A percentile compares a stretch with the other conserved stretches of the same genome.
phyloP scores from a whole-genome alignment of 2,888 invertebrate genomes.

The Drosophila yooni region DNA sequence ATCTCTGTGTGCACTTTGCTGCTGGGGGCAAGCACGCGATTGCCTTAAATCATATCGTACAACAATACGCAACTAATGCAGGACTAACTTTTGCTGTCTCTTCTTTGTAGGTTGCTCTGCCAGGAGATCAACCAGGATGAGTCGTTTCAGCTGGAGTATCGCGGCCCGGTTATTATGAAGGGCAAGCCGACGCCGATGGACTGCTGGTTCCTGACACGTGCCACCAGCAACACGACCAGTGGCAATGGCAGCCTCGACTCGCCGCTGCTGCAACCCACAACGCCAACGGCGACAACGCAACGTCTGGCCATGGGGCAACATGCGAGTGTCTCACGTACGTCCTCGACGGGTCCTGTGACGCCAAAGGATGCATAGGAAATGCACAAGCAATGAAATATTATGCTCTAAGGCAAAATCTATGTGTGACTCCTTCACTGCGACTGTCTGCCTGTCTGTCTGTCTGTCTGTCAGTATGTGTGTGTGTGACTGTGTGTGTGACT shows the following conservation, averaged over 20 bases:
- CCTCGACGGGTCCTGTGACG: slow-evolving; percentile 59
- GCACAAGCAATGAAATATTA: slow-evolving; percentile 78
- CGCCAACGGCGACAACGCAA: slow-evolving; percentile 61
- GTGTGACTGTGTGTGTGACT: slow-evolving; percentile 15
- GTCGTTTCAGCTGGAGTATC: slow-evolving; percentile 92
- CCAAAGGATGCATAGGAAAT: slow-evolving; percentile 77
- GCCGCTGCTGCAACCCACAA: slow-evolving; percentile 68
- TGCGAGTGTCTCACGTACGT: slow-evolving; percentile 75
- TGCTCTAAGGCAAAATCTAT: slow-evolving; percentile 69
- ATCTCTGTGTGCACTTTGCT: slow-evolving; percentile 16
- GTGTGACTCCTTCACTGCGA: slow-evolving; percentile 42
- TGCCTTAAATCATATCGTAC: slow-evolving; percentile 42
- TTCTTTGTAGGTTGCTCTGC: slow-evolving; percentile 90
- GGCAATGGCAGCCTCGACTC: slow-evolving; percentile 78
- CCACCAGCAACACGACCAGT: slow-evolving; percentile 61
- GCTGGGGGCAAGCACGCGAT: slow-evolving; percentile 10
- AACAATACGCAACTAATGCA: slow-evolving; percentile 23
- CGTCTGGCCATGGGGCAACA: slow-evolving; percentile 52
- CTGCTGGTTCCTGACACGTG: slow-evolving; percentile 92
- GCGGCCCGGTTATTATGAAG: slow-evolving; percentile 96
- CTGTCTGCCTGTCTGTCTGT: slow-evolving; percentile 43
- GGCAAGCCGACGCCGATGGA: slow-evolving; percentile 97
- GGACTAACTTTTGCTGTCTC: slow-evolving; percentile 5
- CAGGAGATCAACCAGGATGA: slow-evolving; percentile 93
- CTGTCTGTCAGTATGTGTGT: slow-evolving; percentile 39